Percentiles rank a stretch among this genome's conserved stretches.
Conservation (phyloP, 2,797 vertebrate species). For the Lepilemur septentrionalis region DNA sequence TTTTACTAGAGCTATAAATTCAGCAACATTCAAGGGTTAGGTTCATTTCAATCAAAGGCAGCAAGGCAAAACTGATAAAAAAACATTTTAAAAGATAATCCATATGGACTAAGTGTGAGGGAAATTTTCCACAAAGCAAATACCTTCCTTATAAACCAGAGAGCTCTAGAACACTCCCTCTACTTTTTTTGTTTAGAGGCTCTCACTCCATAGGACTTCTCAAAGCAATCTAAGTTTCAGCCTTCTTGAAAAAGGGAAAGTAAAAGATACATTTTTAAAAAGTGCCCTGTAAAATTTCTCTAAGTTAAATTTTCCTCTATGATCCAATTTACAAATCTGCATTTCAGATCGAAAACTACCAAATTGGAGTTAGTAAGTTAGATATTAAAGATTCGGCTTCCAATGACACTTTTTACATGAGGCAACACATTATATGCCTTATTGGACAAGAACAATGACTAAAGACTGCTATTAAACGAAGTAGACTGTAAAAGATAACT, state of each 20-base stretch:
- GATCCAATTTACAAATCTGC: constrained; percentile 72
- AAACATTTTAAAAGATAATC: constrained; percentile 42
- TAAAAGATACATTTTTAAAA: constrained; percentile 55
- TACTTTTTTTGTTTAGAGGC: not conserved
- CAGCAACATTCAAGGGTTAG: constrained; percentile 65
- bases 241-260: constrained; percentile 17
- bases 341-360: constrained; percentile 74
- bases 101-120: constrained; percentile 36
- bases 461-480: constrained; percentile 74
- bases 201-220: not conserved
- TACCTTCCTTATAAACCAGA: constrained; percentile 3
- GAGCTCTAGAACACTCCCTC: not conserved
- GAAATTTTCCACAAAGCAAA: constrained; percentile 45
- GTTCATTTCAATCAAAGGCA: constrained; percentile 62
- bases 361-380: constrained; percentile 78
- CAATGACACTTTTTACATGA: constrained; percentile 76
- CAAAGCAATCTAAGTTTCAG: constrained; percentile 29
- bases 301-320: constrained; percentile 61
- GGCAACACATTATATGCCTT: constrained; percentile 78
- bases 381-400: constrained; percentile 79
- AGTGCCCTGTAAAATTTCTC: constrained; percentile 68
- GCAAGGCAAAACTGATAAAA: constrained; percentile 49
- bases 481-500: constrained; percentile 75
- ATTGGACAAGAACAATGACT: constrained; percentile 78
- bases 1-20: constrained; percentile 75